Percentiles rank a stretch among this genome's conserved stretches.
Conservation (phyloP, 1,140 invertebrate genomes). For the Teleopsis dalmanni region DNA sequence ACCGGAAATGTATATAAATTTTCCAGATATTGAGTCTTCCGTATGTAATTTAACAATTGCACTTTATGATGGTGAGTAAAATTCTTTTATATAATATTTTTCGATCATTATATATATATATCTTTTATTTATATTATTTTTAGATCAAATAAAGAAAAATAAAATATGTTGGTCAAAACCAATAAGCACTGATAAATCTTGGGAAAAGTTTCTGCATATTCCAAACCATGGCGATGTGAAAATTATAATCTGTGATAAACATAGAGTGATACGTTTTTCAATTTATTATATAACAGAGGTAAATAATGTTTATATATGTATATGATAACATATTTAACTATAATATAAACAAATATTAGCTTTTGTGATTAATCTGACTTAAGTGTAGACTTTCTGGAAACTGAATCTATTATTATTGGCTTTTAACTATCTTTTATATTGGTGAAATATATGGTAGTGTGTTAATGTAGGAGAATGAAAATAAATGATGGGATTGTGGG, state of each 20-base stretch:
- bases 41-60: conserved; percentile 37
- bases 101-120: background rate
- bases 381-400: too few species aligned
- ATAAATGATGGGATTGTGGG: too few species aligned
- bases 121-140: background rate
- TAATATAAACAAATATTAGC: background rate
- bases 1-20: conserved; percentile 34
- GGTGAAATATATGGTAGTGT: too few species aligned
- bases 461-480: too few species aligned
- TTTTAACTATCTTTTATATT: too few species aligned
- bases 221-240: conserved; percentile 63
- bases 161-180: conserved; percentile 46
- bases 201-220: conserved; percentile 60
- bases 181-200: conserved; percentile 44
- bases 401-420: too few species aligned
- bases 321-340: background rate
- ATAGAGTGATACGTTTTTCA: conserved; percentile 30
- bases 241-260: conserved; percentile 51
- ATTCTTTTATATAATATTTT: background rate
- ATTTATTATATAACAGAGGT: conserved; percentile 35
- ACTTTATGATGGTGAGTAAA: conserved; percentile 20
- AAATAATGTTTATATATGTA: background rate
- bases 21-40: conserved; percentile 37
- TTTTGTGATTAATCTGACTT: too few species aligned
- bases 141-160: conserved; percentile 3